phyloP scores from a whole-genome alignment of 2,888 invertebrate species.

The Xanthorhoe spadicearia region DNA sequence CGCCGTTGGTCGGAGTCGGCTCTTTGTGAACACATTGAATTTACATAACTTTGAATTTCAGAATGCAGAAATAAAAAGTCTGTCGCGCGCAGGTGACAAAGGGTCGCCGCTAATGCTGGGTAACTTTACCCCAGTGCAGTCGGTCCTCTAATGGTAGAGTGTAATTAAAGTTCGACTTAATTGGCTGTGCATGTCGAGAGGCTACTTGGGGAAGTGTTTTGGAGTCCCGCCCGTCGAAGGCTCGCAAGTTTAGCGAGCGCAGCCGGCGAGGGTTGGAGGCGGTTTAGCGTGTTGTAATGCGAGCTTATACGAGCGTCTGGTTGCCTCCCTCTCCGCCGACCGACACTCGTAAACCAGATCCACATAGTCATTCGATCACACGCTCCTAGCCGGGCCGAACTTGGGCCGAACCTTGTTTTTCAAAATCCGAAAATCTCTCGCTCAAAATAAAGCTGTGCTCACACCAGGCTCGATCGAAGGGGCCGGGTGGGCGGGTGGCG shows the following conservation, averaged over 20 bases:
- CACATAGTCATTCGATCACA: slow-evolving; percentile 35
- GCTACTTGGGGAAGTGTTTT: slow-evolving; percentile 59
- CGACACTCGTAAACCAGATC: slow-evolving; percentile 31
- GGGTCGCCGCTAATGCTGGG: slow-evolving; percentile 45
- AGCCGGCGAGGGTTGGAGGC: slow-evolving; percentile 67
- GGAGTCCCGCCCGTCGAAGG: slow-evolving; percentile 56
- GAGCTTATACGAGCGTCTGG: slow-evolving; percentile 58
- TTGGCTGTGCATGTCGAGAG: slow-evolving; percentile 65
- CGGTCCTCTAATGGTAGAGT: slow-evolving; percentile 64
- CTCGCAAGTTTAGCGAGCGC: slow-evolving; percentile 53
- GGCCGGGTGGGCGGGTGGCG: slow-evolving; percentile 58
- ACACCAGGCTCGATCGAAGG: slow-evolving; percentile 59
- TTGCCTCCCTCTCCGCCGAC: slow-evolving; percentile 53
- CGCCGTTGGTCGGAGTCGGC: slow-evolving; percentile 21
- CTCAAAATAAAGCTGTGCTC: slow-evolving; percentile 61
- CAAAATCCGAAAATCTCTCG: slow-evolving; percentile 50
- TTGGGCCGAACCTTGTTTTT: slow-evolving; percentile 49
- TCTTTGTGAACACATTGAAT: slow-evolving; percentile 45
- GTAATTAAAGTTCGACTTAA: slow-evolving; percentile 71
- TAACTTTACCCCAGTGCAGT: slow-evolving; percentile 48
- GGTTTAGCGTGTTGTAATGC: slow-evolving; percentile 75
- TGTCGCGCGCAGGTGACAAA: slow-evolving; percentile 47
- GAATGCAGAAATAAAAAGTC: slow-evolving; percentile 41
- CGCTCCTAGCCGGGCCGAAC: slow-evolving; percentile 13
- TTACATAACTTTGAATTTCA: slow-evolving; percentile 44